Conservation (phyloP, 1,140 invertebrate species). For the Prorops nasuta region DNA sequence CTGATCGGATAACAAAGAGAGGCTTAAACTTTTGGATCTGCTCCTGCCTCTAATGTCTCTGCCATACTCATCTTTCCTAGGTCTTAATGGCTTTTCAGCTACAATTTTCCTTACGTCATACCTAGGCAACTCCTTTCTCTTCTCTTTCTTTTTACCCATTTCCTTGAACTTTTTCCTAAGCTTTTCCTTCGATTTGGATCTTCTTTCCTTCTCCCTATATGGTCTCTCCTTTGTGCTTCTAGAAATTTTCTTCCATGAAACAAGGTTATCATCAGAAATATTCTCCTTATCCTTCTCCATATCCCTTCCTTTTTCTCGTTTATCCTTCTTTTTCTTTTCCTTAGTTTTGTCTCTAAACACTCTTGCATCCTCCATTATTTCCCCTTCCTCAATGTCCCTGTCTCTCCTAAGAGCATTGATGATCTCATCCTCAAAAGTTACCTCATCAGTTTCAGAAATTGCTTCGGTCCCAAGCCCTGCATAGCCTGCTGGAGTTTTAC, state of each 20-base stretch:
- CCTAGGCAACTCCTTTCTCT: slow-evolving; percentile 75
- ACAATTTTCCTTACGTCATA: slow-evolving; percentile 80
- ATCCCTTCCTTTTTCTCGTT: slow-evolving; percentile 56
- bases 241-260: slow-evolving; percentile 76
- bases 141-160: slow-evolving; percentile 69
- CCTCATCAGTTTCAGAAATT: slow-evolving; percentile 49
- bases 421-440: slow-evolving; percentile 47
- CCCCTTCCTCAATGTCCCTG: slow-evolving; percentile 53
- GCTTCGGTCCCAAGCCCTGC: slow-evolving; percentile 50
- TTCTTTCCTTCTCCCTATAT: slow-evolving; percentile 70
- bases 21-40: slow-evolving; percentile 43
- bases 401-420: slow-evolving; percentile 21
- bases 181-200: slow-evolving; percentile 45
- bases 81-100: slow-evolving; percentile 65
- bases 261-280: slow-evolving; percentile 51
- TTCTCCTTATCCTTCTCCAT: slow-evolving; percentile 62
- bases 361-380: slow-evolving; percentile 47
- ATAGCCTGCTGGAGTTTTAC: slow-evolving; percentile 47
- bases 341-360: slow-evolving; percentile 35
- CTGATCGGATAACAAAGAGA: slow-evolving; percentile 20
- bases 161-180: slow-evolving; percentile 72
- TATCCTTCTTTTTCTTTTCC: slow-evolving; percentile 44
- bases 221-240: slow-evolving; percentile 78
- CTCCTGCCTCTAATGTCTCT: slow-evolving; percentile 63
- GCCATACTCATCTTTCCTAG: slow-evolving; percentile 74